Base-by-base conservation (phyloP, 2,113 vertebrate genomes). In the Natator depressus region DNA sequence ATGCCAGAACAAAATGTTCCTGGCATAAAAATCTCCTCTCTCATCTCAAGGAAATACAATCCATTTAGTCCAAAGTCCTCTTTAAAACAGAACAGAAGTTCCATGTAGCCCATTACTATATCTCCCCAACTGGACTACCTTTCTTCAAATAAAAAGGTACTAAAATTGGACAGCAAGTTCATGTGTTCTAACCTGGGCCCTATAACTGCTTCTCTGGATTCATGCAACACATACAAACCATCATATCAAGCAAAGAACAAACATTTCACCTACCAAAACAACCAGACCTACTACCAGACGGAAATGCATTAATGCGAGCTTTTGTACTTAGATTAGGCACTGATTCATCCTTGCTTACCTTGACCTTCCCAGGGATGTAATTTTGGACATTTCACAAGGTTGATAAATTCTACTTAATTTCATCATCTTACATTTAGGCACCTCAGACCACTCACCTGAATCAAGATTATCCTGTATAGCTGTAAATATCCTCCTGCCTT, bases 31-130 rank as follows among this genome's bases (percentile, higher is more conserved):
- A n/a, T 35, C 62, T 65, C 31, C 89, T 94, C 87, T 38, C 86
- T 93, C 88, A 96, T 84, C 87, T 88, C 89, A 89, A 96, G 94
- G 87, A 96, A 96, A 94, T 6, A 42, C 1, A 93, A 88, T 82
- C 96, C 82, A 94, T 84, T 93, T 89, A 62, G 12, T 82, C 69
- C 79, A 0, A 0, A 96, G 85, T 84, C 49, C 69, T 96, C 72
- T 96, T 55, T 85, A 87, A 90, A 53, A 94, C 54, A 91, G 90
- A 88, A 75, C n/a, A 38, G 38, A 62, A 96, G 93, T 62, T 46
- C 87, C 53, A 22, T 9, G 53, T 12, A 31, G 31, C 10, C 50
- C 51, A 72, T 2, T 84, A 46, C 20, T 86, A 51, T 57, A 91
- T 81, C 76, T 25, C 8, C 54, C 75, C 49, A 55, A 22, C 38